Conservation (phyloP, 2,888 invertebrate species). For the Empis livida region DNA sequence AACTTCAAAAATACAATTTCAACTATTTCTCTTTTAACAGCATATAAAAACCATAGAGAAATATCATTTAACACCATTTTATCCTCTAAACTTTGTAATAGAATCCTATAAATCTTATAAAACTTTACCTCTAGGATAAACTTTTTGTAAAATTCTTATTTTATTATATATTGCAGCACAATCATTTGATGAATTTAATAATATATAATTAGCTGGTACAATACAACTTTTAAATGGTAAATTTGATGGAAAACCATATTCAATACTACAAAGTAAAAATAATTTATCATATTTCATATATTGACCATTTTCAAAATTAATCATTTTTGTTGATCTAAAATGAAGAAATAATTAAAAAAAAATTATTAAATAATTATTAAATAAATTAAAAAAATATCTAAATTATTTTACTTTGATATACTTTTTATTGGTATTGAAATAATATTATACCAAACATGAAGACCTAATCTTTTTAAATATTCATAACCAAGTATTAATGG, state of each 20-base stretch:
- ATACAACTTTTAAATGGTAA: background rate
- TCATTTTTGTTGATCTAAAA: background rate
- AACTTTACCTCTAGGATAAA: background rate
- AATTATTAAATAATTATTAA: too few relatives aligned
- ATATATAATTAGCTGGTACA: background rate
- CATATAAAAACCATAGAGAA: too few relatives aligned
- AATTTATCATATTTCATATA: background rate
- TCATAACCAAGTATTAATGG: background rate
- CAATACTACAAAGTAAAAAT: background rate
- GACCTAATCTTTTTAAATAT: background rate
- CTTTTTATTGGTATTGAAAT: background rate
- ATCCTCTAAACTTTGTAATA: background rate
- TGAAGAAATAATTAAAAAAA: too few relatives aligned
- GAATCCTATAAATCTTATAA: too few relatives aligned
- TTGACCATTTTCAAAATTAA: background rate
- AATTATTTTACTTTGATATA: too few relatives aligned
- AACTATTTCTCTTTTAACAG: too few relatives aligned
- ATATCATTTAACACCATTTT: slow-evolving; percentile 39
- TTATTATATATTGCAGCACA: background rate
- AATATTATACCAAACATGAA: background rate
- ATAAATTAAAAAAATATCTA: too few relatives aligned
- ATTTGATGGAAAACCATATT: background rate
- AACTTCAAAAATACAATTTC: too few relatives aligned
- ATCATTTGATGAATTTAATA: background rate
- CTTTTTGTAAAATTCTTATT: background rate